Evolutionary conservation across 2,888 invertebrate species (phyloP).

Genomic region (Cryptosula pallasiana): DNA sequence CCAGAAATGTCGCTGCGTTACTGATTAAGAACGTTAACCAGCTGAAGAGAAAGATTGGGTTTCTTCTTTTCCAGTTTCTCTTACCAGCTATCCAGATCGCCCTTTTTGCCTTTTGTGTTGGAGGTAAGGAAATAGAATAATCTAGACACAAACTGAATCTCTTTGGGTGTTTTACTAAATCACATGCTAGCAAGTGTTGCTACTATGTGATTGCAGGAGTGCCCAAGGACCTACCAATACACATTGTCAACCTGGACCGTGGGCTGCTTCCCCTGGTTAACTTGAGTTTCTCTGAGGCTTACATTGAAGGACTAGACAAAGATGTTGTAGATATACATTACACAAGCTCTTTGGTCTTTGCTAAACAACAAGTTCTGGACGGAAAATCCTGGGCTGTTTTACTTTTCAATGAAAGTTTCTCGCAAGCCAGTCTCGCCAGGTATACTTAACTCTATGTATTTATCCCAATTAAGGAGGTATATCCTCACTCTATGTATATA

Average conservation of each 20-base stretch:
- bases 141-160: no score
- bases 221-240: conserved; percentile 67
- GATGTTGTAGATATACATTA: conserved; percentile 16
- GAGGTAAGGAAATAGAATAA: no score
- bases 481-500: no score
- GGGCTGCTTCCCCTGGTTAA: conserved; percentile 23
- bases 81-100: conserved; percentile 91
- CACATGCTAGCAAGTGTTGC: no score
- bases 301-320: neutral
- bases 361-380: conserved; percentile 66
- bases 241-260: conserved; percentile 76
- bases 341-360: conserved; percentile 57
- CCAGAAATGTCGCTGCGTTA: conserved; percentile 39
- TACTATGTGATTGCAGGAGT: no score
- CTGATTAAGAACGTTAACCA: conserved; percentile 44
- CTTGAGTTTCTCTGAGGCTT: neutral
- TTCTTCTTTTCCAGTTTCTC: conserved; percentile 88
- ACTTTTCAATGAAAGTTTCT: conserved; percentile 83
- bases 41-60: conserved; percentile 44
- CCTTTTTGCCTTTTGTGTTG: conserved; percentile 79
- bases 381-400: conserved; percentile 85
- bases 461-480: no score
- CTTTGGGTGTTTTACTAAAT: no score
- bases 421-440: no score
- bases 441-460: no score